Base-by-base conservation (phyloP, 2,113 vertebrate genomes). In the Calypte anna region DNA sequence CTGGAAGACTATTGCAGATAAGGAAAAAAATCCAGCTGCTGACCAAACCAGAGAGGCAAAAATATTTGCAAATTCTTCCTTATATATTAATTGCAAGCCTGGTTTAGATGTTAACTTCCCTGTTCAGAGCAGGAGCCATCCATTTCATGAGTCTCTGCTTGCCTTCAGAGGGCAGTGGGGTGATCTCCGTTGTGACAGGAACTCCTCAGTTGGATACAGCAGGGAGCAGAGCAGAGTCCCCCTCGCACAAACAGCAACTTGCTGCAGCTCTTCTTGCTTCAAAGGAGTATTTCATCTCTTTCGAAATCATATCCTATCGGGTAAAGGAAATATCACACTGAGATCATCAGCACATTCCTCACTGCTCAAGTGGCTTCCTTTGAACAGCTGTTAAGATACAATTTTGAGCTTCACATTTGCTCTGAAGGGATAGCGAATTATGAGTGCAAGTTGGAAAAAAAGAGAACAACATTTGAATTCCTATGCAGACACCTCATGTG, bases 341-440 rank as follows among this genome's bases (percentile, higher is more conserved):
- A 95, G 88, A 82, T 58, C 90, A 79, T 68, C 91, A 88, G 86
- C 83, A 88, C 86, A 70, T 87, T 72, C 44, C 75, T 88, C 43
- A 67, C 81, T 80, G 59, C 66, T 92, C 38, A 82, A 94, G 66
- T 88, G 86, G 28, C 66, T 91, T 93, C 66, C 88, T 96, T 93
- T 63, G 59, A 97, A 80, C 63, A 73, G 63, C 79, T 90, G 74
- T 46, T 89, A 80, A 68, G 27, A 64, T 23, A 62, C 4, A 21
- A 27, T 75, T 22, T 96, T 87, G n/a, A 93, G 88, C 18, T 31
- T 50, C 55, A 15, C 38, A 28, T 79, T 86, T 91, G 33, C 87
- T 94, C 77, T 66, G 51, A 95, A 83, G 81, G 80, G 40, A 58
- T 57, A 91, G 81, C 27, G 96, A 95, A 96, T 86, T 95, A 96